A percentile compares a stretch with the other conserved stretches of the same genome.
These are phyloP conservation scores for Antrozous pallidus DNA, from an alignment of 2,797 vertebrate species.

Conservation along the genomic window DNA sequence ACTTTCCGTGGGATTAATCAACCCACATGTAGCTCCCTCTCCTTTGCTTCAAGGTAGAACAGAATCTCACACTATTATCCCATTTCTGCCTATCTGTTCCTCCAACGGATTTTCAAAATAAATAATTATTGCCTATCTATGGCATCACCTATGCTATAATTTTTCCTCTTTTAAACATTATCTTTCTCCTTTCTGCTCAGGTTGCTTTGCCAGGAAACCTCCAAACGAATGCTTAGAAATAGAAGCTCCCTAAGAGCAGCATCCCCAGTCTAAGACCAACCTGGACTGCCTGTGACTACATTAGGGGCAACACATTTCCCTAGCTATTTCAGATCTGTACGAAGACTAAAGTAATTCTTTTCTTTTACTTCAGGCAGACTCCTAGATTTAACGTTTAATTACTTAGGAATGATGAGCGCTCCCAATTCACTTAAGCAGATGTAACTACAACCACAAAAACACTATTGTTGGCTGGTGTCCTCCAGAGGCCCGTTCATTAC, in stretches of 20 bases:
- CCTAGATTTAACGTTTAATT: conserved; percentile 76
- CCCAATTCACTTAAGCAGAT: conserved; percentile 81
- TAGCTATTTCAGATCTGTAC: conserved; percentile 17
- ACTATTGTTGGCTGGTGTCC: conserved; percentile 82
- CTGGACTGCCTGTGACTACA: neutral
- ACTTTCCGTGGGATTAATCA: conserved; percentile 56
- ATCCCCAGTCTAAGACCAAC: conserved; percentile 15
- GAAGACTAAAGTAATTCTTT: conserved; percentile 56
- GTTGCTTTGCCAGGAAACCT: conserved; percentile 33
- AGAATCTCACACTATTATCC: neutral
- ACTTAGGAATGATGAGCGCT: conserved; percentile 73
- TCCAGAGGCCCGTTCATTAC: conserved; percentile 95
- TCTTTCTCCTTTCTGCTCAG: neutral
- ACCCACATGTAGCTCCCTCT: conserved; percentile 5
- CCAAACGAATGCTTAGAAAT: conserved; percentile 34
- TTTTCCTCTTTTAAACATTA: conserved; percentile 37
- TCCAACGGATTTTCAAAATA: conserved; percentile 13
- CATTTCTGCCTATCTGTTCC: neutral
- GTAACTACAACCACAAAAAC: conserved; percentile 82
- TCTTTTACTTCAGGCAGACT: conserved; percentile 62
- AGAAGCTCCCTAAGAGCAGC: conserved; percentile 22
- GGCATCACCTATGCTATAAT: neutral
- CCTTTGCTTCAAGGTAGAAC: neutral
- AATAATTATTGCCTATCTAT: neutral
- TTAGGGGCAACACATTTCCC: conserved; percentile 36